A percentile compares a stretch with the other conserved stretches of the same genome.
phyloP scores from a whole-genome alignment of 2,888 invertebrate genomes.

The Acrocera orbiculus region DNA sequence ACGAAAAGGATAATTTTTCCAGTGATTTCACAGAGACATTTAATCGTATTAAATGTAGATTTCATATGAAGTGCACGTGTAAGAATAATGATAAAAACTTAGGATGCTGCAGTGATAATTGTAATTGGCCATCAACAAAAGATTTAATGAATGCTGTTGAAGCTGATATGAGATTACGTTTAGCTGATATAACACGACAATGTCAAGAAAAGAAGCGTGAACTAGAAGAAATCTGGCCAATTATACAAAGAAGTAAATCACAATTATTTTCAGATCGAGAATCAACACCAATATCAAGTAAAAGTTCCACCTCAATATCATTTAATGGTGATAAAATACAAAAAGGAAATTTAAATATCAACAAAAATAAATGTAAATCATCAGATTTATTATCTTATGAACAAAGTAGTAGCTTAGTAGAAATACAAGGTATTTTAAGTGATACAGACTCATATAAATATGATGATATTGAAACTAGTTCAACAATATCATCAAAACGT shows the following conservation, averaged over 20 bases:
- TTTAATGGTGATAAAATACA: constrained; percentile 1
- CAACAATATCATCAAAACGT: constrained; percentile 38
- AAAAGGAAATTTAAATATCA: constrained; percentile 7
- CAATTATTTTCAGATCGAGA: constrained; percentile 8
- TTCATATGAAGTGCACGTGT: constrained; percentile 20
- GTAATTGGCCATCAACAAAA: constrained; percentile 34
- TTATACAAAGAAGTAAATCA: constrained; percentile 6
- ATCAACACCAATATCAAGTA: constrained; percentile 10
- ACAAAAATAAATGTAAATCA: constrained; percentile 3
- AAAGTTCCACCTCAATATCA: constrained; percentile 5
- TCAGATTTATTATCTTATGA: constrained; percentile 1
- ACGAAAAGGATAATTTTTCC: constrained; percentile 24
- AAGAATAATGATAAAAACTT: constrained; percentile 8
- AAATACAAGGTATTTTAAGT: constrained; percentile 15
- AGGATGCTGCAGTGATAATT: constrained; percentile 14
- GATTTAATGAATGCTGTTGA: constrained; percentile 56
- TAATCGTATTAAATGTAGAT: constrained; percentile 14
- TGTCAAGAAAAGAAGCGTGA: constrained; percentile 72
- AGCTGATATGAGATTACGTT: constrained; percentile 59
- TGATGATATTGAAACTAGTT: constrained; percentile 14
- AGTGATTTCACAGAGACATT: constrained; percentile 13
- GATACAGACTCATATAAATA: constrained; percentile 19
- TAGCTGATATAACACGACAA: constrained; percentile 65
- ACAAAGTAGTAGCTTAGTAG: constrained; percentile 8
- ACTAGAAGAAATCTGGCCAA: constrained; percentile 41